Percentiles rank a stretch among this genome's conserved stretches.
These are phyloP conservation scores for Gobionotothen gibberifrons DNA, from an alignment of 2,797 vertebrate genomes.

Conservation along the genomic window DNA sequence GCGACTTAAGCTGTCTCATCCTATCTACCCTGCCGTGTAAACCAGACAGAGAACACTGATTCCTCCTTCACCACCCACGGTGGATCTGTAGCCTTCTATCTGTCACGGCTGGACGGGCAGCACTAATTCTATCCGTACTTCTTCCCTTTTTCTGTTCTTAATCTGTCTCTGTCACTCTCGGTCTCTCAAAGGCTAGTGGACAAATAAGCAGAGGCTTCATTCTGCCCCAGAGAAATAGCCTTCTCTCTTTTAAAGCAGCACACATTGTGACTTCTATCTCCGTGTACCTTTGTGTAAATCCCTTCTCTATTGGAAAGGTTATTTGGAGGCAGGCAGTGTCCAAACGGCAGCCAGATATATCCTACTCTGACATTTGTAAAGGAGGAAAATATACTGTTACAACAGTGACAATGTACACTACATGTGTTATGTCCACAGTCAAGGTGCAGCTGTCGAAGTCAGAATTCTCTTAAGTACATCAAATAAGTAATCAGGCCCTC, in stretches of 20 bases:
- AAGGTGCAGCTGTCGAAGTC: constrained; percentile 29
- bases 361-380: constrained; percentile 36
- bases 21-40: constrained; percentile 29
- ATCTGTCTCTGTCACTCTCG: constrained; percentile 49
- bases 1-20: constrained; percentile 34
- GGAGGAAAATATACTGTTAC: constrained; percentile 23
- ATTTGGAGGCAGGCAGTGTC: constrained; percentile 50
- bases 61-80: constrained; percentile 20
- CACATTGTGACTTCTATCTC: constrained; percentile 36
- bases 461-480: constrained; percentile 3
- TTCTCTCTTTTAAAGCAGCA: constrained; percentile 40
- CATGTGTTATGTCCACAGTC: constrained; percentile 25
- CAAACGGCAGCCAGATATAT: constrained; percentile 47
- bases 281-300: constrained; percentile 57
- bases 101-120: constrained; percentile 51
- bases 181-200: constrained; percentile 40
- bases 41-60: constrained; percentile 50
- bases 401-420: constrained; percentile 24
- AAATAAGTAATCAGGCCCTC: constrained; percentile 21
- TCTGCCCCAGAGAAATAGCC: constrained; percentile 45
- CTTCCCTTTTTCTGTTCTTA: constrained; percentile 29
- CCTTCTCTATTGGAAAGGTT: constrained; percentile 40
- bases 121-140: constrained; percentile 47
- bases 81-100: constrained; percentile 50
- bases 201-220: constrained; percentile 50